phyloP scores from a whole-genome alignment of 2,797 vertebrate species.

The Denticeps clupeoides region DNA sequence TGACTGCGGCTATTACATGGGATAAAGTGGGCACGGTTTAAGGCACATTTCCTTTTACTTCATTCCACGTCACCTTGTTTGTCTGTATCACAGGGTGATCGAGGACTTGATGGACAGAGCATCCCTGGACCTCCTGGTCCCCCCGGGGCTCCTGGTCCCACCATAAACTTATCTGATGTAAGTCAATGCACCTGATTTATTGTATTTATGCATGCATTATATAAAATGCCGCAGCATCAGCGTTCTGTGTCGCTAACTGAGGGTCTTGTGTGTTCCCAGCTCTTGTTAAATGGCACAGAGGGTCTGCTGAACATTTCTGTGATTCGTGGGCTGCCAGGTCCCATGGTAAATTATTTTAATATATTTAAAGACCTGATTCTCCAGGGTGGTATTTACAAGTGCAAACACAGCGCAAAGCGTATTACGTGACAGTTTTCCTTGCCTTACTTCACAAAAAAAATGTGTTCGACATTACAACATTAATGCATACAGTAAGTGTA shows the following conservation, averaged over 20 bases:
- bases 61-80: too few species aligned
- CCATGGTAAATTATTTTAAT: conserved; percentile 53
- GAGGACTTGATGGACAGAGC: conserved; percentile 61
- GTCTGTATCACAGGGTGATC: conserved; percentile 83
- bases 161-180: conserved; percentile 52
- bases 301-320: conserved; percentile 61
- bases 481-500: too few species aligned
- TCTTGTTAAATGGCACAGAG: conserved; percentile 62
- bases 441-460: too few species aligned
- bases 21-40: too few species aligned
- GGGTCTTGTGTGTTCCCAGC: too few species aligned
- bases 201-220: background rate
- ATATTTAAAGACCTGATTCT: too few species aligned
- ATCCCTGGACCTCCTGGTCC: conserved; percentile 66
- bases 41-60: too few species aligned
- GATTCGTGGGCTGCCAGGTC: conserved; percentile 61
- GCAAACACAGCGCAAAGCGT: too few species aligned
- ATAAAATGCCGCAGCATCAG: background rate
- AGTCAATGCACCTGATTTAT: conserved; percentile 1
- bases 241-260: background rate
- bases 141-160: conserved; percentile 67
- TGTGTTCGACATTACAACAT: too few species aligned
- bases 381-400: too few species aligned
- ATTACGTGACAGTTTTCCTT: too few species aligned
- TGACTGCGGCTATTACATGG: too few species aligned